phyloP scores from a whole-genome alignment of 1,140 invertebrate genomes.

The Drosophila novamexicana region DNA sequence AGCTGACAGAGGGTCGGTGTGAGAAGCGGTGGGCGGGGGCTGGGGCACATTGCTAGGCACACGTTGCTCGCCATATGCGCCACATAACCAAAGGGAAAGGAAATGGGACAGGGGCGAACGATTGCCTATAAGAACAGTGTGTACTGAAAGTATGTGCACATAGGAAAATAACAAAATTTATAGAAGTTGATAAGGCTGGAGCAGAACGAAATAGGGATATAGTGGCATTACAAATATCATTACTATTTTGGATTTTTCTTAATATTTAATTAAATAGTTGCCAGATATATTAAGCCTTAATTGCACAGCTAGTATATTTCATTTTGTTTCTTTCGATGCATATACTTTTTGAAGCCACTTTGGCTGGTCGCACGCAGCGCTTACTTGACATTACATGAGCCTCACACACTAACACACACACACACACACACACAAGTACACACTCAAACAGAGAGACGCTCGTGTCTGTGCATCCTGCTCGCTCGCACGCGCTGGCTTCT shows the following conservation, averaged over 20 bases:
- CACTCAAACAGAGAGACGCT: neutral
- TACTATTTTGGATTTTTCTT: too few relatives aligned
- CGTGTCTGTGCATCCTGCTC: conserved; percentile 4
- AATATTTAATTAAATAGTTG: too few relatives aligned
- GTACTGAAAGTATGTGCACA: neutral
- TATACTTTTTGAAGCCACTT: conserved; percentile 47
- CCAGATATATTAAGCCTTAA: too few relatives aligned
- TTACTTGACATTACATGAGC: conserved; percentile 70
- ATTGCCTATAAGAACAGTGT: conserved; percentile 40
- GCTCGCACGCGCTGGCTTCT: conserved; percentile 2
- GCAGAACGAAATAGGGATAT: too few relatives aligned
- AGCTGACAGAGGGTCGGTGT: neutral
- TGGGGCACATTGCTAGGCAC: conserved; percentile 43
- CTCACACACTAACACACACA: conserved; percentile 17
- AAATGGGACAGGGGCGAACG: conserved; percentile 1
- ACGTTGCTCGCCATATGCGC: conserved; percentile 69
- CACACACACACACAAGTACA: conserved; percentile 9
- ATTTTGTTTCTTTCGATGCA: neutral
- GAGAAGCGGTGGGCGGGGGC: neutral
- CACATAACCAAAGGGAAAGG: conserved; percentile 34
- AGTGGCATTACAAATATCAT: too few relatives aligned
- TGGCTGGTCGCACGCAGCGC: conserved; percentile 51
- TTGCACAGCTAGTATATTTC: too few relatives aligned
- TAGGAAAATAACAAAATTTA: neutral
- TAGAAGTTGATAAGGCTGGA: too few relatives aligned